These are phyloP conservation scores for Protonibea diacanthus DNA, from an alignment of 2,797 vertebrate species.

Conservation along the genomic window DNA sequence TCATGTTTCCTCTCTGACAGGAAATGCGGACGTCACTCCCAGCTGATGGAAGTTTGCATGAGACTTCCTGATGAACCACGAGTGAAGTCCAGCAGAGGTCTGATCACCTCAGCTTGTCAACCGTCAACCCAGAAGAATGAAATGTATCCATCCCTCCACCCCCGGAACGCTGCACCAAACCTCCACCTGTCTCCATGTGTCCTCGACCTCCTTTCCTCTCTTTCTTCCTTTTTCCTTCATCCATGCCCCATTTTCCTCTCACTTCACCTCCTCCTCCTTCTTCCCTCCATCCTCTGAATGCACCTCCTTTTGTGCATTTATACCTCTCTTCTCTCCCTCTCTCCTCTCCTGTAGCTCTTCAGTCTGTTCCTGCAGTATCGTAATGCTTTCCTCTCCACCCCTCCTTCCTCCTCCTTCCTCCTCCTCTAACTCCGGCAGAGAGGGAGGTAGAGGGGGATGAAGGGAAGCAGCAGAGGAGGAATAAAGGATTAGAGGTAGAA, in stretches of 20 bases:
- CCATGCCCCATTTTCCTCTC: neutral
- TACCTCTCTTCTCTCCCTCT: slow-evolving; percentile 23
- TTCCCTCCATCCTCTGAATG: neutral
- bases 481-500: slow-evolving; percentile 54
- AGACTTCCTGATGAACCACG: neutral
- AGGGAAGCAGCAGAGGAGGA: slow-evolving; percentile 55
- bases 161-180: neutral
- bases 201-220: neutral
- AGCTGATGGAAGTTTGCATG: slow-evolving; percentile 14
- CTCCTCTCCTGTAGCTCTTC: slow-evolving; percentile 56
- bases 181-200: neutral
- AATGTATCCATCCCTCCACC: neutral
- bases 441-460: slow-evolving; percentile 27
- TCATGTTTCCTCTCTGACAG: neutral
- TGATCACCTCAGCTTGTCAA: neutral
- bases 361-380: slow-evolving; percentile 71
- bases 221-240: neutral
- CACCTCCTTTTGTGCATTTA: neutral
- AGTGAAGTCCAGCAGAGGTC: neutral
- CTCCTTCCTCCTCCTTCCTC: slow-evolving; percentile 17
- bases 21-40: neutral
- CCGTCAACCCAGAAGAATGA: no score
- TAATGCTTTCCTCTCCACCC: slow-evolving; percentile 52
- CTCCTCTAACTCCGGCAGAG: slow-evolving; percentile 58
- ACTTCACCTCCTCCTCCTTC: neutral